Conservation (phyloP, 2,797 vertebrate genomes). For the Catostomus latipinnis region DNA sequence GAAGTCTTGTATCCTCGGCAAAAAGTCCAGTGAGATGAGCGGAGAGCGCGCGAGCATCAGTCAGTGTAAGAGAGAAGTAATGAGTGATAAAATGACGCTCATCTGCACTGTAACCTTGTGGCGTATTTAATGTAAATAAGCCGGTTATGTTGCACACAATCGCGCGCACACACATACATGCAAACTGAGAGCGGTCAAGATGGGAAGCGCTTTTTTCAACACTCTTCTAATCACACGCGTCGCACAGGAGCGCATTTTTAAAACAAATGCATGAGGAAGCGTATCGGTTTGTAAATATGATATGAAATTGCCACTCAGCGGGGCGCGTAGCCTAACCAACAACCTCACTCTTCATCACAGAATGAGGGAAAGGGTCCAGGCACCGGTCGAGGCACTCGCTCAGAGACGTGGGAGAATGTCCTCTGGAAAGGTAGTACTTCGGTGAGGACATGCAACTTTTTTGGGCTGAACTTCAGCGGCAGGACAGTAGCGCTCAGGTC, state of each 20-base stretch:
- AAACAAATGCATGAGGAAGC: constrained; percentile 83
- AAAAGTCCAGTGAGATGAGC: constrained; percentile 88
- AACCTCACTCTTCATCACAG: constrained; percentile 83
- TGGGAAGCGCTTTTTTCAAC: constrained; percentile 82
- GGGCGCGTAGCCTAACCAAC: constrained; percentile 87
- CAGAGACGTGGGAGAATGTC: constrained; percentile 71
- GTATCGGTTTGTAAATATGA: constrained; percentile 93
- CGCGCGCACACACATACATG: constrained; percentile 77
- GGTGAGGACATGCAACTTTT: constrained; percentile 87
- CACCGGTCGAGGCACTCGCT: constrained; percentile 50
- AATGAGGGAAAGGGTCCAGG: constrained; percentile 50
- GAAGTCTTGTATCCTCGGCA: constrained; percentile 81
- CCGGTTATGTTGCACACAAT: constrained; percentile 94
- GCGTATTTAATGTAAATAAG: constrained; percentile 99
- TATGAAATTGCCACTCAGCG: constrained; percentile 90
- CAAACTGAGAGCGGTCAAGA: constrained; percentile 85
- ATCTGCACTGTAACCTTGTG: constrained; percentile 99
- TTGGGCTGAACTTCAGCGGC: constrained; percentile 87
- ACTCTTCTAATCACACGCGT: constrained; percentile 88
- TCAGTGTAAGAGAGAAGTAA: constrained; percentile 93
- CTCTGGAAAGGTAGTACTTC: constrained; percentile 82
- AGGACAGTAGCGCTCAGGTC: constrained; percentile 60
- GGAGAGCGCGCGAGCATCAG: constrained; percentile 89
- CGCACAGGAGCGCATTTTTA: constrained; percentile 85
- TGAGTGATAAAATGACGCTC: constrained; percentile 99